Conservation (phyloP, 2,113 vertebrate genomes). For the Aramus guarauna region DNA sequence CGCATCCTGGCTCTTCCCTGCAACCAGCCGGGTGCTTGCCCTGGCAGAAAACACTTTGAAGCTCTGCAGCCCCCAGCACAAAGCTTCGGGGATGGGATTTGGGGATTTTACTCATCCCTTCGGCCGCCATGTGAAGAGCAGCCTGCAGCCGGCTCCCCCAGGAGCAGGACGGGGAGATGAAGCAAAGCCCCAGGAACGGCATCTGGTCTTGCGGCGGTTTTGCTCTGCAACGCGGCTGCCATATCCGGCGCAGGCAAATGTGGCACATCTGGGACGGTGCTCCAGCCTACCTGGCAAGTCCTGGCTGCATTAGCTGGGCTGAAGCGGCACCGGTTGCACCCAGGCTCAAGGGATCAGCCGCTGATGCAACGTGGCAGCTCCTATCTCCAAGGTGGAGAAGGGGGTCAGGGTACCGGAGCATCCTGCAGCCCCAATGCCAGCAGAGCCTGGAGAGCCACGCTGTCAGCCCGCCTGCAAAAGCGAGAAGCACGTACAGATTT, state of each 20-base stretch:
- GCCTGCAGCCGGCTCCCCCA: background rate
- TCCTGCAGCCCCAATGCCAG: rapidly evolving
- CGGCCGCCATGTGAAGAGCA: background rate
- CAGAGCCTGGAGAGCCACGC: rapidly evolving
- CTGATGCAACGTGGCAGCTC: rapidly evolving
- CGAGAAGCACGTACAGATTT: rapidly evolving
- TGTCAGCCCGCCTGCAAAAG: background rate
- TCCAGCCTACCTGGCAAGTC: background rate
- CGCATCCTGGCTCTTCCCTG: rapidly evolving
- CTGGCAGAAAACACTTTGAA: background rate
- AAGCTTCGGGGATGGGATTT: background rate
- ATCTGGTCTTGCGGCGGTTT: background rate
- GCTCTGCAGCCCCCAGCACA: background rate
- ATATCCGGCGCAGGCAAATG: background rate
- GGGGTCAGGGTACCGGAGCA: background rate
- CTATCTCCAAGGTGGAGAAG: rapidly evolving
- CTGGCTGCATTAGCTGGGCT: rapidly evolving
- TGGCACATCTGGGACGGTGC: background rate
- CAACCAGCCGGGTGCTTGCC: rapidly evolving
- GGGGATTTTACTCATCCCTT: background rate
- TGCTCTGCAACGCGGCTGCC: background rate
- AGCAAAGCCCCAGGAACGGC: background rate
- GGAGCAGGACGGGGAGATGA: background rate
- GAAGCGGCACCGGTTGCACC: rapidly evolving
- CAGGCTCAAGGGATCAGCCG: rapidly evolving